Evolutionary conservation across 2,888 invertebrate species (phyloP), one percentile per base, ranked within the genome.

Genomic region (Hydropsyche betteni): DNA sequence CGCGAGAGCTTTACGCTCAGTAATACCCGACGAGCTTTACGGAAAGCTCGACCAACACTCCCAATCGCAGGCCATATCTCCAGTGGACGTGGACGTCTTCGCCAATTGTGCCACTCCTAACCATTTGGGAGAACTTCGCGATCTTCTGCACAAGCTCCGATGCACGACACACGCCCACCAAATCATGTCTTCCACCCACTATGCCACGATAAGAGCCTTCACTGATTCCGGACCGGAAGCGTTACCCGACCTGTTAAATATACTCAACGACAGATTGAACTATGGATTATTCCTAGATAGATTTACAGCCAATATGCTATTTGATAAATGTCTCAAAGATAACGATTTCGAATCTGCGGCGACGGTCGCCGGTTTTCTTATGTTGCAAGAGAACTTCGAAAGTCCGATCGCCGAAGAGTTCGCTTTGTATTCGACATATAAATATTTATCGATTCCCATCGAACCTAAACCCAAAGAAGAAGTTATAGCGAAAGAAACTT

Each of bases 251-350:
- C 85, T 98, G 12, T 82, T 96, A 0, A 86, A 89, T 14, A 87
- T 96, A 6, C 85, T 98, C 68, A 90, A 93, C 81, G 93, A 97
- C 83, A 91, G 95, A 74, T 83, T 94, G 14, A 93, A 93, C 82
- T 98, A 93, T 87, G 99, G 99, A 0, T 85, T 99, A 50, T 98
- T 98, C 83, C 90, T 96, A n/a, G 96, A 98, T 85, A 84, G 90
- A 77, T 93, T 91, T 80, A 88, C 90, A 44, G 92, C 92, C 7
- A 96, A 95, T 84, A 86, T 97, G 71, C 84, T 97, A 52, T 87
- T 98, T 85, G 93, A 98, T 82, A 88, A 89, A 74, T 92, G 95
- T 81, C 85, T 98, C 75, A 90, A 92, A 81, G 85, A 87, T 50
- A 86, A 91, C 74, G 89, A 94, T 82, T 93, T 86, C 83, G 86